Conservation (phyloP, 2,113 vertebrate genomes). For the Scartelaos histophorus region DNA sequence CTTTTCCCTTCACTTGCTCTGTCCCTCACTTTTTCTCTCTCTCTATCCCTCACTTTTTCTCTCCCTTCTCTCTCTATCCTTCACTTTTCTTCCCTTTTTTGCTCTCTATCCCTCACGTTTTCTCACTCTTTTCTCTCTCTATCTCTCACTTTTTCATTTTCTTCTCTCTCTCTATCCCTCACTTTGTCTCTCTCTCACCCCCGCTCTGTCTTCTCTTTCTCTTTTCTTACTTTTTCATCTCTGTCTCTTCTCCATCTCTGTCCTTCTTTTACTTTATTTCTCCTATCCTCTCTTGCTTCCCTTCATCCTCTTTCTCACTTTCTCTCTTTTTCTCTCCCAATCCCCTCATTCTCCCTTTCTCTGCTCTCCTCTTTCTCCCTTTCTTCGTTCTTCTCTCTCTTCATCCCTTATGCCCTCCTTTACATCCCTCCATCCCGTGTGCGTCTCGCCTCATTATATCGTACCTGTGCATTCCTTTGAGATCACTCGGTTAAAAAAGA, state of each 20-base stretch:
- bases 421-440: background rate
- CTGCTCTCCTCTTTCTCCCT: slow-evolving; percentile 26
- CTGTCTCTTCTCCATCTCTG: too few species aligned
- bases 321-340: too few species aligned
- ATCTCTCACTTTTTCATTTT: background rate
- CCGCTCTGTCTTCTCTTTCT: too few species aligned
- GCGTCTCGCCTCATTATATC: slow-evolving; percentile 44
- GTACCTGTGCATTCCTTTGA: slow-evolving; percentile 48
- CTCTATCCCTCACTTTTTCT: too few species aligned
- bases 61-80: slow-evolving; percentile 6
- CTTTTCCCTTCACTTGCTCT: too few species aligned
- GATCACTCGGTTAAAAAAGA: slow-evolving; percentile 39
- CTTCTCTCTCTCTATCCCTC: background rate
- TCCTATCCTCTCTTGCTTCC: too few species aligned
- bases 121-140: slow-evolving; percentile 1
- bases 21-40: too few species aligned
- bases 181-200: background rate
- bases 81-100: slow-evolving; percentile 11
- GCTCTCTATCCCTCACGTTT: slow-evolving; percentile 15
- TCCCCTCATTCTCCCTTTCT: slow-evolving; percentile 12
- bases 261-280: too few species aligned
- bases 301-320: too few species aligned
- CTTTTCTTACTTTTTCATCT: too few species aligned
- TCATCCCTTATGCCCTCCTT: background rate
- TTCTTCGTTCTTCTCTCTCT: slow-evolving; percentile 1